Conservation (phyloP, 2,888 invertebrate genomes). For the Scaeva pyrastri region DNA sequence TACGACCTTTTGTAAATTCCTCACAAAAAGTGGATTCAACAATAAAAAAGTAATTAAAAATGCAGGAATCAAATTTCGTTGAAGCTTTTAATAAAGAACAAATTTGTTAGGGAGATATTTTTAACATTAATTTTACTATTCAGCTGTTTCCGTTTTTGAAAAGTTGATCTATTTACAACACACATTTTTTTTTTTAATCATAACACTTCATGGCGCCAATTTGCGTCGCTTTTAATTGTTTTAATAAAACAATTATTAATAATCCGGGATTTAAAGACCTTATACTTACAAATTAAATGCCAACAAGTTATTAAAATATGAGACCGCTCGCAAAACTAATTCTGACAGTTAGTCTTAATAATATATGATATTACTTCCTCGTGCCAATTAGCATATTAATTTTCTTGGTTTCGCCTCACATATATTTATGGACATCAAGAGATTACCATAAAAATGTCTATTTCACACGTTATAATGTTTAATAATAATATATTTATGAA, state of each 20-base stretch:
- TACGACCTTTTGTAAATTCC: too few species aligned
- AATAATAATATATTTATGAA: constrained; percentile 18
- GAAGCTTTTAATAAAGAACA: too few species aligned
- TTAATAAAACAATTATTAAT: constrained; percentile 7
- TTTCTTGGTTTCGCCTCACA: constrained; percentile 23
- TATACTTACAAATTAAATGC: constrained; percentile 32
- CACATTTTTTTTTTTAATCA: neutral
- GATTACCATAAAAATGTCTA: constrained; percentile 66
- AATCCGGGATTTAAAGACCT: constrained; percentile 38
- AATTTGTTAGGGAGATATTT: too few species aligned
- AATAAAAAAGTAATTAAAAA: too few species aligned
- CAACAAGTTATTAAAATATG: constrained; percentile 57
- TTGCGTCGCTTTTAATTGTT: constrained; percentile 1
- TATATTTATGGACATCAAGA: constrained; percentile 37
- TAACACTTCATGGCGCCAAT: constrained; percentile 4
- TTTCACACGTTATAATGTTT: constrained; percentile 51
- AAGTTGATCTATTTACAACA: neutral
- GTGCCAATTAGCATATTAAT: constrained; percentile 56
- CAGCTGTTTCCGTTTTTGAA: neutral
- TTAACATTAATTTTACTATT: too few species aligned
- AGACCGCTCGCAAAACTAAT: constrained; percentile 36
- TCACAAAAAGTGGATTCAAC: too few species aligned
- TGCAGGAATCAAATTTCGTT: too few species aligned
- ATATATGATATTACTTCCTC: constrained; percentile 49
- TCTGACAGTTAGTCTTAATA: constrained; percentile 47